Conservation (phyloP, 2,797 vertebrate species). For the Hyperoplus lanceolatus region DNA sequence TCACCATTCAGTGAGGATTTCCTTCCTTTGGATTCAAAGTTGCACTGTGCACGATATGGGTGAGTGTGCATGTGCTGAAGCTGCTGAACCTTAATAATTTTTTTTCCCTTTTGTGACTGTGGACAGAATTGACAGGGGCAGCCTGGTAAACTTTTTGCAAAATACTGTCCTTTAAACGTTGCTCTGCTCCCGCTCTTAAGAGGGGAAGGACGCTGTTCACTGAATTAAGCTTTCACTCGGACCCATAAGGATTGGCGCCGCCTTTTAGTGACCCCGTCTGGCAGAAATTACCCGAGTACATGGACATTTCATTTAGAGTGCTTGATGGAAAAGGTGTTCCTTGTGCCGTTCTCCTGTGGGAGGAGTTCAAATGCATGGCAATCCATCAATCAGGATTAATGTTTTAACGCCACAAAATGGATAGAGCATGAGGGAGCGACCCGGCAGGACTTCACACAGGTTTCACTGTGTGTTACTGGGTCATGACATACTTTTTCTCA, state of each 20-base stretch:
- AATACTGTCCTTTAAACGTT: slow-evolving; percentile 61
- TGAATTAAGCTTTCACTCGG: slow-evolving; percentile 70
- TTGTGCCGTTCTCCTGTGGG: slow-evolving; percentile 69
- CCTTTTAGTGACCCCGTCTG: slow-evolving; percentile 72
- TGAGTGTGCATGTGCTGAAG: slow-evolving; percentile 40
- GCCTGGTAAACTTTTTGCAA: slow-evolving; percentile 45
- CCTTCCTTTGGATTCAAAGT: slow-evolving; percentile 64
- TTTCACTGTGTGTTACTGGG: slow-evolving; percentile 81
- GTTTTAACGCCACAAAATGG: slow-evolving; percentile 60
- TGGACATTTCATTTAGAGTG: slow-evolving; percentile 63
- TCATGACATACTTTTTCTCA: slow-evolving; percentile 82
- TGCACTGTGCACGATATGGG: slow-evolving; percentile 43
- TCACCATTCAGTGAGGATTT: slow-evolving; percentile 65
- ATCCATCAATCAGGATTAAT: slow-evolving; percentile 79
- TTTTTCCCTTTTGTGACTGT: slow-evolving; percentile 58
- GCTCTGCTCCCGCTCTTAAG: slow-evolving; percentile 38
- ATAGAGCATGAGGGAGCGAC: slow-evolving; percentile 63
- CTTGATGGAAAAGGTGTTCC: slow-evolving; percentile 75
- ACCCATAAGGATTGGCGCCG: slow-evolving; percentile 68
- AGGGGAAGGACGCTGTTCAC: slow-evolving; percentile 63
- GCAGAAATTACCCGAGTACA: slow-evolving; percentile 60
- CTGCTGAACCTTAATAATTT: slow-evolving; percentile 60
- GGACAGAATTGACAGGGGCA: slow-evolving; percentile 67
- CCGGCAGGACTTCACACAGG: slow-evolving; percentile 79
- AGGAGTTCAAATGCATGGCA: slow-evolving; percentile 72